Evolutionary conservation across 2,113 vertebrate species (phyloP), one percentile per base, ranked within the genome.

Genomic region (Caretta caretta): DNA sequence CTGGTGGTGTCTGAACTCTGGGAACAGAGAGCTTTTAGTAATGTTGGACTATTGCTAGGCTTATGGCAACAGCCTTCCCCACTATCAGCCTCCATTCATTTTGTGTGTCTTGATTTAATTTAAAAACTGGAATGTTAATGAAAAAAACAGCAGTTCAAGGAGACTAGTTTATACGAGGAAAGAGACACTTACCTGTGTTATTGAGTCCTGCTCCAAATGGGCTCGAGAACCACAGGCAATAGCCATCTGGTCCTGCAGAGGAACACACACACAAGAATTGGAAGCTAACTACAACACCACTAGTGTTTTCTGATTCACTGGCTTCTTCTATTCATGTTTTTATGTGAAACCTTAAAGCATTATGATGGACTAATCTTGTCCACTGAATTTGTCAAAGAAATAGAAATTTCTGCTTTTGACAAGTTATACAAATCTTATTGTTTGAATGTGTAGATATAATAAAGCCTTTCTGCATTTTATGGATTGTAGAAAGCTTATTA

Each of bases 151-250:
- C 93, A 93, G 8, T 42, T 62, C 48, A 75, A 83, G 42, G 59
- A 20, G 81, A 87, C 69, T 48, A 84, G 8, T 42, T 84, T 12
- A 76, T 3, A 91, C 5, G 3, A 87, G 54, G 5, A 94, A 94
- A 92, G 1, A 16, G 31, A 95, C 96, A 78, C 85, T 96, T 98
- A 99, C 99, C 99, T 99, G 98, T 95, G 99, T 99, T 90, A 99
- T 98, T 3, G 99, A 99, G 12, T 99, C 99, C 95, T 99, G 96
- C 96, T 99, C 99, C 95, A 99, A 95, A 95, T 99, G 99, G 97
- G 99, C 99, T 98, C 99, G 98, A 95, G 99, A 99, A n/a, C 99
- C 99, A 97, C 99, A 99, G n/a, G 99, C 98, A 89, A 99, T 99
- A 17, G 98, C 99, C 99, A 99, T 99, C 92, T 99, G 98, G 50